phyloP scores from a whole-genome alignment of 2,888 invertebrate species.

The Priocnemis perturbator region DNA sequence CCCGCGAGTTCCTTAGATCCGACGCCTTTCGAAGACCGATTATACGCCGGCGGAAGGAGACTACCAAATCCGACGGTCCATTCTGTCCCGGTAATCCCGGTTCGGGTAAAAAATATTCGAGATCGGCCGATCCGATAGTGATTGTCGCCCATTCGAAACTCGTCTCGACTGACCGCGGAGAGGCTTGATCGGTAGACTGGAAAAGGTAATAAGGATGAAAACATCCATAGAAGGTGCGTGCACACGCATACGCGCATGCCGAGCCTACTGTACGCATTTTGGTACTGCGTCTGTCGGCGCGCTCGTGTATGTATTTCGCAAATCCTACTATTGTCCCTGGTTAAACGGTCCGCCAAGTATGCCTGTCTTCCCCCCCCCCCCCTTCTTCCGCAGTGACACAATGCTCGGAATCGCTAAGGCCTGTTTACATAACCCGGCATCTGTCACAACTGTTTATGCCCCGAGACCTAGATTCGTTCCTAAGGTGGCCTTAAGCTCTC shows the following conservation, averaged over 20 bases:
- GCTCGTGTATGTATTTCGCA: slow-evolving; percentile 57
- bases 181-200: background rate
- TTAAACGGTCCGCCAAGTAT: slow-evolving; percentile 56
- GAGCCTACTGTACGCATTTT: no score
- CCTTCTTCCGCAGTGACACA: slow-evolving; percentile 54
- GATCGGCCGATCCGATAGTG: no score
- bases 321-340: slow-evolving; percentile 63
- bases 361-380: slow-evolving; percentile 19
- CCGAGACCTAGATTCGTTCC: slow-evolving; percentile 54
- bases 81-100: no score
- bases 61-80: slow-evolving; percentile 3
- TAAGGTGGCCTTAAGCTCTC: slow-evolving; percentile 50
- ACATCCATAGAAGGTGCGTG: background rate
- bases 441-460: slow-evolving; percentile 71
- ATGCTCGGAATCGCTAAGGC: slow-evolving; percentile 54
- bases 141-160: background rate
- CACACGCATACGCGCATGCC: background rate
- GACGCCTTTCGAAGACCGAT: slow-evolving; percentile 5
- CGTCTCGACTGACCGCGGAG: background rate
- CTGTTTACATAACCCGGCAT: slow-evolving; percentile 70
- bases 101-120: no score
- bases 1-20: slow-evolving; percentile 13
- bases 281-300: no score
- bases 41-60: background rate
- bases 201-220: slow-evolving; percentile 8